Base-by-base conservation (phyloP, 2,113 vertebrate genomes). In the human (Homo sapiens) region DNA sequence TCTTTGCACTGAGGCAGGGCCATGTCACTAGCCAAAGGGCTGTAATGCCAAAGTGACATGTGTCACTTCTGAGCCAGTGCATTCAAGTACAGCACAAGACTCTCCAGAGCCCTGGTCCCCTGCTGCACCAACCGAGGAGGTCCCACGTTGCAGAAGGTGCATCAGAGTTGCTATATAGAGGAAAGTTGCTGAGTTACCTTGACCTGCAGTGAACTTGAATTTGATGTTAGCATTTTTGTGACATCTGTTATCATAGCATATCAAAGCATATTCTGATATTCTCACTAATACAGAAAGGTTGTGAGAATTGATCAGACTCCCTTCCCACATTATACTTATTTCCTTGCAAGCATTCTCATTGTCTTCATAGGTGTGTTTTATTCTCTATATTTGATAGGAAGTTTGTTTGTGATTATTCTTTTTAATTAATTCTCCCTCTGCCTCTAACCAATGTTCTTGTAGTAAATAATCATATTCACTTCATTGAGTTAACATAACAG, bases 401-500 rank as follows among this genome's bases (percentile, higher is more conserved):
- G 38, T 84, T 43, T 68, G 35, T 64, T 32, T 91, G 45, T 75
- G 40, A 61, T 38, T 64, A 25, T 48, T 79, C 35, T 92, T 84
- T 45, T 79, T 66, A 75, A 64, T 43, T 78, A 76, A 50, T 20
- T 70, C 11, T 48, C 43, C 48, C 11, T 45, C 20, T 17, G 6
- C 30, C 22, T 25, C 55, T 85, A 82, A 86, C 23, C 38, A 78
- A 57, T 64, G 20, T 59, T 80, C 57, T 92, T 66, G 6, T 2
- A 93, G 17, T 30, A 95, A 96, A 79, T 85, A 88, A 83, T 45
- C 95, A 88, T 48, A 84, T 80, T 8, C 22, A 79, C 14, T 88
- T 87, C 45, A 38, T 14, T 70, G 22, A 89, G 5, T 82, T 86
- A 79, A 76, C 27, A 16, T 76, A 16, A 73, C 48, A 89, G 81